Evolutionary conservation across 1,140 invertebrate species (phyloP).

Genomic region (Polyergus mexicanus): DNA sequence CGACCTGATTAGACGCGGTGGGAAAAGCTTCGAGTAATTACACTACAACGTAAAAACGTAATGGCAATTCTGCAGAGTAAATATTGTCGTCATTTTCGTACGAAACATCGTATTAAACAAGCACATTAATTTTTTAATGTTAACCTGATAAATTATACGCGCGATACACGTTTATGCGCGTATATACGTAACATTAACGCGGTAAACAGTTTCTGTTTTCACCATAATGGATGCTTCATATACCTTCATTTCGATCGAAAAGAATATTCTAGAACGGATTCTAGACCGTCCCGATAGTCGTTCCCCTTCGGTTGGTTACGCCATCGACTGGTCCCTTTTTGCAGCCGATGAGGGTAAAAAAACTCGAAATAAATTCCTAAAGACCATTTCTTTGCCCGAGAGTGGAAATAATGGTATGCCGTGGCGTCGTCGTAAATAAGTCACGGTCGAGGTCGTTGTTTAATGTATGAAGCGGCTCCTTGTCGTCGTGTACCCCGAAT

Average conservation of each 20-base stretch:
- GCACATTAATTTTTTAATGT: conserved; percentile 18
- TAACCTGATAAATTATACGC: background rate
- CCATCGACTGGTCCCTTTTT: background rate
- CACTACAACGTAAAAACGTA: background rate
- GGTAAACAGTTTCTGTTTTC: background rate
- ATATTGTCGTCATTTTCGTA: background rate
- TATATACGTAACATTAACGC: background rate
- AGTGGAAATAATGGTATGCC: conserved; percentile 54
- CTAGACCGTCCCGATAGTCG: conserved; percentile 9
- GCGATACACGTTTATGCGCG: background rate
- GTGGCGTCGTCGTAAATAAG: conserved; percentile 61
- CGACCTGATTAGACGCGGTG: background rate
- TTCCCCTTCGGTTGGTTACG: background rate
- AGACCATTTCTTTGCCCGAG: conserved; percentile 47
- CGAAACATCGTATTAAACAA: background rate
- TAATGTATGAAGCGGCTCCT: conserved; percentile 62
- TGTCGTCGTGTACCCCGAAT: conserved; percentile 38
- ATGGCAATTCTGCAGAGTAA: background rate
- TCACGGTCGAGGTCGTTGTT: conserved; percentile 53
- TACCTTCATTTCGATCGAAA: background rate
- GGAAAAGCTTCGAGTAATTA: conserved; percentile 17
- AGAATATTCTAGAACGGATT: conserved; percentile 4
- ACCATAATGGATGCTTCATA: background rate
- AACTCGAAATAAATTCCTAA: conserved; percentile 58
- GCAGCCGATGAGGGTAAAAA: background rate